Evolutionary conservation across 2,888 invertebrate species (phyloP), one percentile per base, ranked within the genome.

Genomic region (Campoletis raptor): DNA sequence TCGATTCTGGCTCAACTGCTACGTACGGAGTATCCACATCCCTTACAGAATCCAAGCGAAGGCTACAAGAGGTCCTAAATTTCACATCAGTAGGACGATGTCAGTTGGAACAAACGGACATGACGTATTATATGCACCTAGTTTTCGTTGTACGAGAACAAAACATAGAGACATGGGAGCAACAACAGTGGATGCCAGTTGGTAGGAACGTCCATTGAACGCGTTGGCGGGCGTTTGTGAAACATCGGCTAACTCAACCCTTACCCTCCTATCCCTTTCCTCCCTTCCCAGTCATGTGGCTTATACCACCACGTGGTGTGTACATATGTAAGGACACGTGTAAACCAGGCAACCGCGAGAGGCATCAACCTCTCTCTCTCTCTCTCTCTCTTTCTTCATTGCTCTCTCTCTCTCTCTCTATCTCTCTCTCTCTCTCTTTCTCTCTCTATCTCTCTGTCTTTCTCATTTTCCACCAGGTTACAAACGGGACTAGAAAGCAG

Each of bases 311-410:
- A 72, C 72, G 82, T 82, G 74, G 86, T 79, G 36, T 86, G 81
- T 88, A 87, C 88, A 86, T 88, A 83, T 85, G 86, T 89, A 88
- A 90, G 82, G 89, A 90, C 90, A 90, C 88, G 90, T 88, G 91
- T 90, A 89, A 90, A 90, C 89, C 89, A 85, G 72, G 85, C 88
- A 85, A 90, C 88, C 90, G 85, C 87, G 88, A 83, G 87, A 81
- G 87, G 83, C 88, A 89, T 89, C 89, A 89, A 90, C 90, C 88
- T 30, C 69, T 85, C 76, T 80, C 69, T 70, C 73, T 74, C 73
- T 24, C 57, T 80, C 69, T 76, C 74, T 70, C 45, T 45, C 45
- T 57, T 67, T 37, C 61, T 76, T 52, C 70, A 40, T 54, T 10
- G 18, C 36, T 52, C n/a, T 52, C 52, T 52, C 69, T 24, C 69